A percentile compares a stretch with the other conserved stretches of the same genome.
Conservation (phyloP, 1,140 invertebrate genomes). For the Bombus polaris region DNA sequence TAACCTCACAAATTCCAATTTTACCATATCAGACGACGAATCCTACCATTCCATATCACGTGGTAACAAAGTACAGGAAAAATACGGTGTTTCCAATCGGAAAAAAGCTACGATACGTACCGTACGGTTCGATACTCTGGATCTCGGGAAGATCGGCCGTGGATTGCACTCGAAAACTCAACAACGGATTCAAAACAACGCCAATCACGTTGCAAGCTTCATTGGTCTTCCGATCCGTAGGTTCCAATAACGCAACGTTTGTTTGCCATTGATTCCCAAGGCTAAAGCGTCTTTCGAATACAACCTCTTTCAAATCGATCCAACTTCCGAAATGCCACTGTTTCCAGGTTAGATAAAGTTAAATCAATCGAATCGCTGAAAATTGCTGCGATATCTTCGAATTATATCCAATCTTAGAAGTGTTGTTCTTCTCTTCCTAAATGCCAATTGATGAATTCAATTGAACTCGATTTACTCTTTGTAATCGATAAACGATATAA, state of each 20-base stretch:
- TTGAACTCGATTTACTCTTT: background rate
- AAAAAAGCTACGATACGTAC: background rate
- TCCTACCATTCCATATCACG: background rate
- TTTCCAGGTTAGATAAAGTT: conserved; percentile 5
- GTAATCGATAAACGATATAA: background rate
- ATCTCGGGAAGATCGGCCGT: background rate
- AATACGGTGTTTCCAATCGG: background rate
- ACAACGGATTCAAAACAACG: conserved; percentile 13
- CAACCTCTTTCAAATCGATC: conserved; percentile 12
- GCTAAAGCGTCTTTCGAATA: background rate
- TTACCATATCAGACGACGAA: background rate
- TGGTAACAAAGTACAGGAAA: background rate
- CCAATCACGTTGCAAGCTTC: background rate
- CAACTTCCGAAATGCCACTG: background rate
- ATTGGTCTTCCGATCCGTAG: background rate
- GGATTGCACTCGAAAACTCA: background rate
- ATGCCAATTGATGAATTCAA: background rate
- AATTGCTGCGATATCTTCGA: background rate
- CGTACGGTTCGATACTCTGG: background rate
- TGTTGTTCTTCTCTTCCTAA: background rate
- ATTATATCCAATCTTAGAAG: background rate
- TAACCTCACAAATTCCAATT: background rate
- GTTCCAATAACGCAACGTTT: background rate
- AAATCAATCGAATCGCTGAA: conserved; percentile 20
- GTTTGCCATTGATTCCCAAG: background rate